These are phyloP conservation scores for Tethea ocularis DNA, from an alignment of 2,888 invertebrate species.

Conservation along the genomic window DNA sequence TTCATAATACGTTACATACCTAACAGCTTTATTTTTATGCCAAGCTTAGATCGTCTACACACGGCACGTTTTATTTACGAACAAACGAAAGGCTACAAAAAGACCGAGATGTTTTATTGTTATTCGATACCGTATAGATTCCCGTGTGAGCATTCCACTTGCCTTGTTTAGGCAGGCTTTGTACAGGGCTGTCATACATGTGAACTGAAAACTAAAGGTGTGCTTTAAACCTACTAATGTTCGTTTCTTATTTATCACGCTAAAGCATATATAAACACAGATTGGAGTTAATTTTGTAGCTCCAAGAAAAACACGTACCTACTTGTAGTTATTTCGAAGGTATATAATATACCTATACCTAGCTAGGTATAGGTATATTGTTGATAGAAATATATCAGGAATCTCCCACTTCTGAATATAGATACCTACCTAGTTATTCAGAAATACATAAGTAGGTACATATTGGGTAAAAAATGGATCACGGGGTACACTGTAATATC, in stretches of 20 bases:
- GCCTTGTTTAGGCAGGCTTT: conserved; percentile 38
- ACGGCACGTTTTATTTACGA: conserved; percentile 12
- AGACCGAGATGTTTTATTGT: conserved; percentile 58
- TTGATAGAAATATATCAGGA: not conserved
- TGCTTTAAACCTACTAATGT: not conserved
- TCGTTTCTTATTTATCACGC: not conserved
- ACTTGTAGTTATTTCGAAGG: too few relatives aligned
- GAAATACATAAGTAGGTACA: not conserved
- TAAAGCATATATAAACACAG: not conserved
- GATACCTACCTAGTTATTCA: not conserved
- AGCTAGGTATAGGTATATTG: too few relatives aligned
- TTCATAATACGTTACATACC: not conserved
- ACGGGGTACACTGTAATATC: too few relatives aligned
- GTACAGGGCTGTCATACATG: conserved; percentile 30
- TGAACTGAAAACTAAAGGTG: conserved; percentile 17
- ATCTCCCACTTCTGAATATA: not conserved
- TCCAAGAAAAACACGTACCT: too few relatives aligned
- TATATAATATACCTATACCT: too few relatives aligned
- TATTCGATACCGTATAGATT: conserved; percentile 49
- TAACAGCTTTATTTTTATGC: not conserved
- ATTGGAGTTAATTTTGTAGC: too few relatives aligned
- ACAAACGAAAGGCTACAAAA: conserved; percentile 35
- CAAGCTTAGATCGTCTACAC: not conserved
- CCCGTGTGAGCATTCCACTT: conserved; percentile 39
- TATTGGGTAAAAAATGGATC: not conserved